phyloP scores from a whole-genome alignment of 2,113 vertebrate species.

The Stercorarius parasiticus region DNA sequence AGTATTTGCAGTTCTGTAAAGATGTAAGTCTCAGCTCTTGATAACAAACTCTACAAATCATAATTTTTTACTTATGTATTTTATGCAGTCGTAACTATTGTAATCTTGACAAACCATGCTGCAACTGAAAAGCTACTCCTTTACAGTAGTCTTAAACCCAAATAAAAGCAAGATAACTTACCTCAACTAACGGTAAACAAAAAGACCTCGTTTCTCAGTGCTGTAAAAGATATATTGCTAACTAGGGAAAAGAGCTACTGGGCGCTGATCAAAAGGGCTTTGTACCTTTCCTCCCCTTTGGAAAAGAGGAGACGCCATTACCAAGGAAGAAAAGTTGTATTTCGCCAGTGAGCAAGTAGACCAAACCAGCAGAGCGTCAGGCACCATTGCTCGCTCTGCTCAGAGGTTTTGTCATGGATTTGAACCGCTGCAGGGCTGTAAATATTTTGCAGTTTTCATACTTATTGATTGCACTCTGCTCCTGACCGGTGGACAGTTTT shows the following conservation, averaged over 20 bases:
- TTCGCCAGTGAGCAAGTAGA: not conserved
- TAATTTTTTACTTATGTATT: conserved; percentile 60
- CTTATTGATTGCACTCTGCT: not conserved
- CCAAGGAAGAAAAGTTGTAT: not conserved
- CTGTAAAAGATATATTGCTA: conserved; percentile 18
- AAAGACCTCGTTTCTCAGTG: conserved; percentile 61
- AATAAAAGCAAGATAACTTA: conserved; percentile 69
- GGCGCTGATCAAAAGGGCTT: not conserved
- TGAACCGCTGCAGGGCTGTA: conserved; percentile 10
- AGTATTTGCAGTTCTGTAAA: conserved; percentile 57
- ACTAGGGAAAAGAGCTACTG: conserved; percentile 12
- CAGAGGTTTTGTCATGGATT: not conserved
- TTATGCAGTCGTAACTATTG: conserved; percentile 64
- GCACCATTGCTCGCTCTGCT: not conserved
- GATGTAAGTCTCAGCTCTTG: conserved; percentile 50
- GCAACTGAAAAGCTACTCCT: conserved; percentile 66
- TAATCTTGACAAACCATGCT: conserved; percentile 69
- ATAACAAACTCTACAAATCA: conserved; percentile 49
- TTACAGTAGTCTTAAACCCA: conserved; percentile 67
- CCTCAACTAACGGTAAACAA: conserved; percentile 60
- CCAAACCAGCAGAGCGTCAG: not conserved
- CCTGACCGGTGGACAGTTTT: not conserved
- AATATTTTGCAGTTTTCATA: not conserved
- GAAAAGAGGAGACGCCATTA: not conserved
- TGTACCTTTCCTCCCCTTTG: not conserved